Evolutionary conservation across 2,888 invertebrate genomes (phyloP).

Genomic region (Stenchaetothrips biformis): DNA sequence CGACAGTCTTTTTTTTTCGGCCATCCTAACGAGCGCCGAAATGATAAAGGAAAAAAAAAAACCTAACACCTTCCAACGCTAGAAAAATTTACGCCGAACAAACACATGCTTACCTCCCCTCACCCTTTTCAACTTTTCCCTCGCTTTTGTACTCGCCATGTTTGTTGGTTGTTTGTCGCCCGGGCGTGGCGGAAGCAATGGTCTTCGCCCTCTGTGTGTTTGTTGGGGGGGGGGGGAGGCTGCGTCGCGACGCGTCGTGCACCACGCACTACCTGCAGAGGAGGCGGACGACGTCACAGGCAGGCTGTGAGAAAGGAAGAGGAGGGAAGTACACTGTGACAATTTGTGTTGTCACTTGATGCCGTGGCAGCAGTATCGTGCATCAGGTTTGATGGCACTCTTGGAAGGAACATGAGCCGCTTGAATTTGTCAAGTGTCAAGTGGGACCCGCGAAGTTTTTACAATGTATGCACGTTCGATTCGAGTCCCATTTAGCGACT

Average conservation of each 20-base stretch:
- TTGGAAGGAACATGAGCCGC: no score
- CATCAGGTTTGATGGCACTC: no score
- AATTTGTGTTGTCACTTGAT: no score
- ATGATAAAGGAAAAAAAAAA: background rate
- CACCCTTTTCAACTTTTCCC: background rate
- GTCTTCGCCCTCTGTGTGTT: background rate
- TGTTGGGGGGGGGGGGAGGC: background rate
- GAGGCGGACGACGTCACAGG: background rate
- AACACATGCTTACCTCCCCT: conserved; percentile 12
- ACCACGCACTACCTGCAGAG: background rate
- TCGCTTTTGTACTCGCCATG: background rate
- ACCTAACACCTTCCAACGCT: background rate
- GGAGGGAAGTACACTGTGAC: background rate
- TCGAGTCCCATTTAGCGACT: no score
- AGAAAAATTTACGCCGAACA: background rate
- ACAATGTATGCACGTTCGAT: no score
- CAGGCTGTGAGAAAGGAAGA: background rate
- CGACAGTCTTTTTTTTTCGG: background rate
- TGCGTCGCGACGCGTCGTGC: background rate
- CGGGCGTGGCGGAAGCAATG: conserved; percentile 11
- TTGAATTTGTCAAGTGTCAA: no score
- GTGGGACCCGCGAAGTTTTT: no score
- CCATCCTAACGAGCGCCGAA: background rate
- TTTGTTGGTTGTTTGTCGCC: conserved; percentile 21
- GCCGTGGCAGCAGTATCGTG: no score